Evolutionary conservation across 2,113 vertebrate species (phyloP).

Genomic region (Geococcyx californianus): DNA sequence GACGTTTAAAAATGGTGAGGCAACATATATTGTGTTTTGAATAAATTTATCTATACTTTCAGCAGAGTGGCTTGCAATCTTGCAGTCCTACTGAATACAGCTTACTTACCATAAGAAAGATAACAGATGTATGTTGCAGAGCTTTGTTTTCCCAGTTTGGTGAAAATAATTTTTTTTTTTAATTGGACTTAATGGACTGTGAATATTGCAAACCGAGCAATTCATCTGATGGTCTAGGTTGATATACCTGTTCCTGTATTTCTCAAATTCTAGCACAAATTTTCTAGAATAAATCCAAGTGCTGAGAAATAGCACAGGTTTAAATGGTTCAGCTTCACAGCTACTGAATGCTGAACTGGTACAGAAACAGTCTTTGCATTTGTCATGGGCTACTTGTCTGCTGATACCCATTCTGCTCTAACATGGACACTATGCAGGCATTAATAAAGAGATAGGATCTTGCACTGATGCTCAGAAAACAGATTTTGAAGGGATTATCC

Average conservation of each 20-base stretch:
- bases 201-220: background rate
- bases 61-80: background rate
- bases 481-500: constrained; percentile 31
- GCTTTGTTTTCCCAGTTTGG: background rate
- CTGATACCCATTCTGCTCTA: background rate
- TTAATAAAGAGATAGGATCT: background rate
- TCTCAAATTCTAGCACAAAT: background rate
- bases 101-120: background rate
- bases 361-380: background rate
- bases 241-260: background rate
- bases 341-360: rapidly evolving
- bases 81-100: background rate
- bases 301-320: background rate
- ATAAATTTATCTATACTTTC: background rate
- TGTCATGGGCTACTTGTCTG: rapidly evolving
- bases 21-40: background rate
- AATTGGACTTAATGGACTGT: background rate
- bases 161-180: background rate
- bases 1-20: background rate
- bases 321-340: background rate
- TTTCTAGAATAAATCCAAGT: background rate
- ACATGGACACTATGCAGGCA: background rate
- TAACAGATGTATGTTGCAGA: background rate
- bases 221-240: background rate
- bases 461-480: background rate